Percentiles rank a stretch among this genome's conserved stretches.
These are phyloP conservation scores for Dasypogon diadema DNA, from an alignment of 2,888 invertebrate species.

Conservation along the genomic window DNA sequence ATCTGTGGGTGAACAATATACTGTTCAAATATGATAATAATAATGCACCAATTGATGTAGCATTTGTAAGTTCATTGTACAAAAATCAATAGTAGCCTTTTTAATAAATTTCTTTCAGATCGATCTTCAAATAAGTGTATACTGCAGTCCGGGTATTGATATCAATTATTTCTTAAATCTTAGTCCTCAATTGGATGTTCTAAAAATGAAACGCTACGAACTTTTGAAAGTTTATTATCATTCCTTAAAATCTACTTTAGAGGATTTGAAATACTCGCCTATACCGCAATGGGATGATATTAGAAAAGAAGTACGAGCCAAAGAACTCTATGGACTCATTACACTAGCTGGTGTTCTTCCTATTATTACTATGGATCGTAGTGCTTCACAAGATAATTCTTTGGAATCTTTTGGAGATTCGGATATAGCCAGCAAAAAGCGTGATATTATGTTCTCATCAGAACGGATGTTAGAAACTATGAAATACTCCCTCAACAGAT, in stretches of 20 bases:
- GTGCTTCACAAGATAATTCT: conserved; percentile 54
- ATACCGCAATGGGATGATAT: conserved; percentile 56
- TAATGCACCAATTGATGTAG: conserved; percentile 67
- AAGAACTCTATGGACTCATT: conserved; percentile 58
- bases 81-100: too few relatives aligned
- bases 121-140: conserved; percentile 57
- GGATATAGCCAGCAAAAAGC: conserved; percentile 60
- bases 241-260: conserved; percentile 57
- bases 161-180: conserved; percentile 58
- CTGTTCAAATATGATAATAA: conserved; percentile 68
- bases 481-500: conserved; percentile 63
- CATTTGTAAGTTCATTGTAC: conserved; percentile 67
- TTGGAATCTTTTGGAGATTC: conserved; percentile 54
- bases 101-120: conserved; percentile 57
- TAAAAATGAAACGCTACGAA: conserved; percentile 53
- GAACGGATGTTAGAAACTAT: conserved; percentile 65
- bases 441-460: conserved; percentile 65
- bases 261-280: conserved; percentile 54
- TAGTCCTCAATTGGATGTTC: conserved; percentile 54
- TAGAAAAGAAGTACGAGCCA: conserved; percentile 54
- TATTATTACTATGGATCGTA: conserved; percentile 55
- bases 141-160: conserved; percentile 57
- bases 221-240: conserved; percentile 55
- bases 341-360: conserved; percentile 57
- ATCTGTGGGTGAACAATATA: conserved; percentile 71